Base-by-base conservation (phyloP, 2,797 vertebrate genomes). In the Manis pentadactyla region DNA sequence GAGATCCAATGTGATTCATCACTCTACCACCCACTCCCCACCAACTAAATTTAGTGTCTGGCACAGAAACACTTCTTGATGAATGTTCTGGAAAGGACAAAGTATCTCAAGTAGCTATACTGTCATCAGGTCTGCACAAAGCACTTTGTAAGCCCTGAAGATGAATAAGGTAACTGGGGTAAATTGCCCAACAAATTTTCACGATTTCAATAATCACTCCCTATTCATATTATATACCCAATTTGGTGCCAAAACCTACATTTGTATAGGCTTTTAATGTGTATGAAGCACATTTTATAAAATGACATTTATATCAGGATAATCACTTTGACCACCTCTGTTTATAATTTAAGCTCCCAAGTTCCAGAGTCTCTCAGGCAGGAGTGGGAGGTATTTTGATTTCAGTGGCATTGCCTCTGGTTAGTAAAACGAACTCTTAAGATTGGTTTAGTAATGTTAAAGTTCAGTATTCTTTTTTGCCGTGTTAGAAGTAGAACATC, bases 401-500 rank as follows among this genome's bases (percentile, higher is more conserved):
- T 95, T 95, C 69, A 66, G 49, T 59, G 59, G 34, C 34, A 86
- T 75, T 90, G 81, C 37, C 64, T 95, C 92, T 39, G 14, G 37
- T 93, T 93, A 92, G 91, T 95, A 81, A 94, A 94, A 89, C 14
- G 29, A 95, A 91, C 29, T 29, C 51, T 78, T 73, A 64, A n/a
- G 59, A 34, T 57, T 85, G 63, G 49, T 75, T 94, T 93, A 82
- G 83, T 86, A 92, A 89, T 55, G 82, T 90, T 68, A 39, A 97
- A 96, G 75, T 90, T 96, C 63, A 90, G 89, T 55, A 49, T 88
- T 94, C 29, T 97, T 97, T 95, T 97, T 97, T 87, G 84, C 93
- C 53, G 0, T 57, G 39, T 75, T 79, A 0, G 23, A 95, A 94
- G 90, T 97, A 97, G 96, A 97, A 42, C n/a, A 59, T 51, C 19